Percentiles rank a stretch among this genome's conserved stretches.
phyloP scores from a whole-genome alignment of 1,140 invertebrate species.

The Drosophila pseudoananassae region DNA sequence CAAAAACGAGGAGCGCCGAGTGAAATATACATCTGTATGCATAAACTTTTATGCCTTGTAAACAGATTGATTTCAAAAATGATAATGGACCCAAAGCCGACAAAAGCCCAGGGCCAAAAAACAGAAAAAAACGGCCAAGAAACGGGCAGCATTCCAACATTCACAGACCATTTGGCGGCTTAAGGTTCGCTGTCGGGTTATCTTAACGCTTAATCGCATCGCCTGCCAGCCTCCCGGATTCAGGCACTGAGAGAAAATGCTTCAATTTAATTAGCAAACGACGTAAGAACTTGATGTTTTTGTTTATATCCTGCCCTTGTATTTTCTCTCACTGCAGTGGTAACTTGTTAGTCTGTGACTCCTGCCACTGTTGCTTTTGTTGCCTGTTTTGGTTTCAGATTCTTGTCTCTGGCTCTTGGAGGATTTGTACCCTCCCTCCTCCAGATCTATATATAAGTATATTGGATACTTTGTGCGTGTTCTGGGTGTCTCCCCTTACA shows the following conservation, averaged over 20 bases:
- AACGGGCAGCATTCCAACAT: constrained; percentile 65
- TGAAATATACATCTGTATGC: constrained; percentile 38
- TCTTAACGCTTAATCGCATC: constrained; percentile 75
- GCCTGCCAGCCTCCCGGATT: constrained; percentile 49
- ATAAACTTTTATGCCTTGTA: constrained; percentile 63
- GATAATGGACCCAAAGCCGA: constrained; percentile 73
- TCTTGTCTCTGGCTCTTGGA: constrained; percentile 38
- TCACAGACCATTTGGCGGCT: constrained; percentile 81
- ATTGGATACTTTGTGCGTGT: constrained; percentile 2
- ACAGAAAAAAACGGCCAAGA: constrained; percentile 4
- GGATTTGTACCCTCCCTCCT: constrained; percentile 31
- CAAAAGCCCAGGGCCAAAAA: constrained; percentile 62
- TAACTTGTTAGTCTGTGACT: constrained; percentile 25
- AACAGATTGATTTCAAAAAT: constrained; percentile 82
- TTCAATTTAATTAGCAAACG: background rate
- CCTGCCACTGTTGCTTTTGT: constrained; percentile 47
- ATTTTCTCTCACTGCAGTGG: constrained; percentile 25
- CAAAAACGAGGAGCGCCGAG: constrained; percentile 26
- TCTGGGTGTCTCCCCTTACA: constrained; percentile 42
- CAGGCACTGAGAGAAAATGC: constrained; percentile 12
- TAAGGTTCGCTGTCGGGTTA: constrained; percentile 78
- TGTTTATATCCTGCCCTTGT: background rate
- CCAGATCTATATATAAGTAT: constrained; percentile 1
- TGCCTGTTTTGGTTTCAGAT: constrained; percentile 45
- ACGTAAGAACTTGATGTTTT: no score